Percentiles rank a stretch among this genome's conserved stretches.
phyloP scores from a whole-genome alignment of 2,888 invertebrate species.

The Mesochorus sp. region DNA sequence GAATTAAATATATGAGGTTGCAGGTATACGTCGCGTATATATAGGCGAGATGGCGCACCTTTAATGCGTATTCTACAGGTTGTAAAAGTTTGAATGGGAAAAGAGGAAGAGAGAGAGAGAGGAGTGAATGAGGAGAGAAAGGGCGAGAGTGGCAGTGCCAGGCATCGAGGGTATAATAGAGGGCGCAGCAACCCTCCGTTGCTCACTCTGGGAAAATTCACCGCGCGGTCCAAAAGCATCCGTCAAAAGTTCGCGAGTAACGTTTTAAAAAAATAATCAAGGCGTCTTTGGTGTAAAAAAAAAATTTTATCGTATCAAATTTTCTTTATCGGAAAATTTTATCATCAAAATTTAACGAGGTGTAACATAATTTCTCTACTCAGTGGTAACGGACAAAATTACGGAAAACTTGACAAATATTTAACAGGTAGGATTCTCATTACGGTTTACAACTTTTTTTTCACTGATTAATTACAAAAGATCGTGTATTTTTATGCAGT shows the following conservation, averaged over 20 bases:
- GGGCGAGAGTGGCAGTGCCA: constrained; percentile 63
- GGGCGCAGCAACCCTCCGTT: constrained; percentile 75
- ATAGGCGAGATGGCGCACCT: constrained; percentile 43
- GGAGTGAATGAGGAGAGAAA: constrained; percentile 10
- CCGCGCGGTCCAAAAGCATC: constrained; percentile 66
- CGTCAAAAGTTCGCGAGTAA: too few relatives aligned
- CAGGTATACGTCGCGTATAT: neutral
- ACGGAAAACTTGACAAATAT: constrained; percentile 11
- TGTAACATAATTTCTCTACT: neutral
- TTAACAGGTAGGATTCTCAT: constrained; percentile 23
- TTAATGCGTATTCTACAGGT: constrained; percentile 63
- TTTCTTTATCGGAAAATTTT: neutral
- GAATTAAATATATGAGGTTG: neutral
- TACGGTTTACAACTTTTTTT: neutral
- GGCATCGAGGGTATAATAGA: constrained; percentile 78
- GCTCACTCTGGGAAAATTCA: constrained; percentile 74
- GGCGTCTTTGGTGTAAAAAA: neutral
- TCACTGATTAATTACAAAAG: too few relatives aligned
- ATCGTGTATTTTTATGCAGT: too few relatives aligned
- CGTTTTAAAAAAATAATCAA: neutral
- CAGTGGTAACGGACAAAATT: constrained; percentile 1
- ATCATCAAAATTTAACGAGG: constrained; percentile 3
- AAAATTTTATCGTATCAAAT: neutral
- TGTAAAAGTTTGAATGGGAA: constrained; percentile 39
- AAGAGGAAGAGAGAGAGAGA: constrained; percentile 18